Evolutionary conservation across 2,888 invertebrate genomes (phyloP).

Genomic region (Allygus modestus): DNA sequence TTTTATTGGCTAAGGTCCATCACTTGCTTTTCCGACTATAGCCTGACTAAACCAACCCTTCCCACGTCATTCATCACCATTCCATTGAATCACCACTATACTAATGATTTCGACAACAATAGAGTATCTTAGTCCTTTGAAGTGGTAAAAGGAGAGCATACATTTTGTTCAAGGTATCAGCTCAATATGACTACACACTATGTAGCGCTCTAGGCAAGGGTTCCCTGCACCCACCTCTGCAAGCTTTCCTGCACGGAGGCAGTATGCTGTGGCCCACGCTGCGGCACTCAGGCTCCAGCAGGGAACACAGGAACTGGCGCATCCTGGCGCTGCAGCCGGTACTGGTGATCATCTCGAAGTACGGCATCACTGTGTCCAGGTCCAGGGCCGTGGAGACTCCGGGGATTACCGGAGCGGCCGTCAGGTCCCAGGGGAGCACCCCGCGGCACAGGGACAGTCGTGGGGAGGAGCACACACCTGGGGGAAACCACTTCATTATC

Average conservation of each 20-base stretch:
- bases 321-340: constrained; percentile 82
- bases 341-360: constrained; percentile 79
- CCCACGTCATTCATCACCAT: no score
- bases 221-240: constrained; percentile 80
- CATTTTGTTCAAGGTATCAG: no score
- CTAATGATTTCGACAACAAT: no score
- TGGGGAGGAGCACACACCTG: constrained; percentile 78
- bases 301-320: constrained; percentile 80
- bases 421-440: constrained; percentile 82
- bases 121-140: no score
- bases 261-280: constrained; percentile 79
- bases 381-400: constrained; percentile 74
- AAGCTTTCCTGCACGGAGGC: constrained; percentile 81
- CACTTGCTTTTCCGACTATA: no score
- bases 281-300: constrained; percentile 83
- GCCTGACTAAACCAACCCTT: no score
- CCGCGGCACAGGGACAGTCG: constrained; percentile 79
- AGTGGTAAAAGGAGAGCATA: no score
- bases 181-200: no score
- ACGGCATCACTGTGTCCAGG: constrained; percentile 75
- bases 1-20: no score
- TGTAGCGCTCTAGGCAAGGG: no score
- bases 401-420: constrained; percentile 75
- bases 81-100: no score
- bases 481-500: no score